These are phyloP conservation scores for Myathropa florea DNA, from an alignment of 2,888 invertebrate species.

Conservation along the genomic window DNA sequence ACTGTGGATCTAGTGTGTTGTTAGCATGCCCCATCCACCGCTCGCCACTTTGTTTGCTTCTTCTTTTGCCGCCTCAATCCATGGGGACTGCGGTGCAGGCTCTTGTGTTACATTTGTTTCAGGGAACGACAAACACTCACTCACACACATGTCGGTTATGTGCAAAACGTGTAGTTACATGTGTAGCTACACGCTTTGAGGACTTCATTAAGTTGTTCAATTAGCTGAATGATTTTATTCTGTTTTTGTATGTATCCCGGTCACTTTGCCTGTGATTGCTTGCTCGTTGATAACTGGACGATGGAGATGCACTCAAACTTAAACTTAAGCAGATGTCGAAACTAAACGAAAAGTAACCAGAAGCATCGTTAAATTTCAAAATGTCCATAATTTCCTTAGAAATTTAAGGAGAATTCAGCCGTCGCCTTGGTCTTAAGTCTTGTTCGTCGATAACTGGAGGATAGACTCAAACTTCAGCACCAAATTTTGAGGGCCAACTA, in stretches of 20 bases:
- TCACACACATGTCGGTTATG: neutral
- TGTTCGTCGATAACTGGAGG: too few relatives aligned
- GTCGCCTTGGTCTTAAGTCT: too few relatives aligned
- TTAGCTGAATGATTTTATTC: constrained; percentile 39
- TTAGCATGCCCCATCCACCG: too few relatives aligned
- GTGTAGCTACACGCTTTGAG: neutral
- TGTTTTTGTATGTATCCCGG: neutral
- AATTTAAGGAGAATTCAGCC: too few relatives aligned
- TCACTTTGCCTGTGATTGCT: constrained; percentile 4
- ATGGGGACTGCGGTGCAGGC: too few relatives aligned
- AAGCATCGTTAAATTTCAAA: too few relatives aligned
- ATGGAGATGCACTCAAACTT: neutral
- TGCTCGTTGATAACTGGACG: too few relatives aligned
- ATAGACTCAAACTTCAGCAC: too few relatives aligned
- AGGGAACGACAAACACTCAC: neutral
- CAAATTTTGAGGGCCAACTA: too few relatives aligned
- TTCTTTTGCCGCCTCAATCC: neutral
- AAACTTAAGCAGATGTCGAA: too few relatives aligned
- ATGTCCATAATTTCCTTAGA: too few relatives aligned
- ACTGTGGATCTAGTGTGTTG: neutral
- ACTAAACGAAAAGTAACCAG: too few relatives aligned
- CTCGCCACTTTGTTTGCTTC: neutral
- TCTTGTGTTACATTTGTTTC: neutral
- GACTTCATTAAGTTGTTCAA: constrained; percentile 27
- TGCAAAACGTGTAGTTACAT: neutral